Evolutionary conservation across 1,140 invertebrate species (phyloP).

Genomic region (Drosophila tristis): DNA sequence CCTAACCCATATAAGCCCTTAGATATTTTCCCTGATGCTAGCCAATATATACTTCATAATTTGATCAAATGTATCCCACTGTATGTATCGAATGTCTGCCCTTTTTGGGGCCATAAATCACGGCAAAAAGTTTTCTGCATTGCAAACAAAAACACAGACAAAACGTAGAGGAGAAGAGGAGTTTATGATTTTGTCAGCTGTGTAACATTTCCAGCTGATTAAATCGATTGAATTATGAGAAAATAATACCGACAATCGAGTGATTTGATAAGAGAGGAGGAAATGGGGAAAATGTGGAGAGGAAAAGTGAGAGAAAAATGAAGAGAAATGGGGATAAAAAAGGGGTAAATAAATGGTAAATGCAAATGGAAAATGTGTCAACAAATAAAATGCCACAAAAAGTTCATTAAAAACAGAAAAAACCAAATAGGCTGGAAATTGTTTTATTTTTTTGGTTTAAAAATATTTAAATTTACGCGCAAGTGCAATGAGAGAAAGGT

Average conservation of each 20-base stretch:
- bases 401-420: slow-evolving; percentile 61
- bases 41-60: too few relatives aligned
- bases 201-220: slow-evolving; percentile 81
- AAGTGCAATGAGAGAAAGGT: slow-evolving; percentile 48
- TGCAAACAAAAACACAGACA: slow-evolving; percentile 31
- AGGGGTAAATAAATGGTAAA: slow-evolving; percentile 17
- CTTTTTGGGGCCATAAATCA: slow-evolving; percentile 49
- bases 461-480: slow-evolving; percentile 41
- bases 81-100: slow-evolving; percentile 6
- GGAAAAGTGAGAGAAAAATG: slow-evolving; percentile 3
- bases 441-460: slow-evolving; percentile 46
- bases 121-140: slow-evolving; percentile 47
- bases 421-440: slow-evolving; percentile 22
- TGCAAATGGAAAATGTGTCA: slow-evolving; percentile 49
- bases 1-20: too few relatives aligned
- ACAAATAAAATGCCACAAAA: slow-evolving; percentile 18
- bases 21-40: too few relatives aligned
- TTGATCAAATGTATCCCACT: slow-evolving; percentile 9
- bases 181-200: slow-evolving; percentile 81
- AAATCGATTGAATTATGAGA: slow-evolving; percentile 79
- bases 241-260: slow-evolving; percentile 53
- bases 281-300: slow-evolving; percentile 27
- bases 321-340: slow-evolving; percentile 25
- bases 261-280: slow-evolving; percentile 55
- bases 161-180: slow-evolving; percentile 12